A percentile compares a stretch with the other conserved stretches of the same genome.
Conservation (phyloP, 2,113 vertebrate species). For the Ibidorhyncha struthersii region DNA sequence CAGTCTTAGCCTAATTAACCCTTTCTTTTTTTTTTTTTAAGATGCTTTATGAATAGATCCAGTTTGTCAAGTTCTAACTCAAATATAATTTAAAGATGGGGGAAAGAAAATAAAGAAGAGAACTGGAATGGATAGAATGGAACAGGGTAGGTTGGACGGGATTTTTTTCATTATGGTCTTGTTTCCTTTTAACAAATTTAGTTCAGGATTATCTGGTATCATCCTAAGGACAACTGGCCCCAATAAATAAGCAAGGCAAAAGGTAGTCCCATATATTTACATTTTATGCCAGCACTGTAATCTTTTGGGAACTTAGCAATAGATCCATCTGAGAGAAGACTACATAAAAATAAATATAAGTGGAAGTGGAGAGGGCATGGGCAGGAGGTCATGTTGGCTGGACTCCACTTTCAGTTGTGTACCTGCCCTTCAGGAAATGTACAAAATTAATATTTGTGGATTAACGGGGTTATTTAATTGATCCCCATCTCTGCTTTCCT, state of each 20-base stretch:
- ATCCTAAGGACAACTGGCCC: not conserved
- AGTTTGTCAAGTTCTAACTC: not conserved
- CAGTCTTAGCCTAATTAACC: not conserved
- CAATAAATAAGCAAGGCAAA: not conserved
- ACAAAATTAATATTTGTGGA: not conserved
- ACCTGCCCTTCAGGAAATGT: not conserved
- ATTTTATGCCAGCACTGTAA: not conserved
- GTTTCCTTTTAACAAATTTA: not conserved
- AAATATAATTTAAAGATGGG: not conserved
- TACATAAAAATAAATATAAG: not conserved
- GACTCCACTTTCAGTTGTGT: not conserved
- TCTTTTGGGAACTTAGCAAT: not conserved
- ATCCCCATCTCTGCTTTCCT: not conserved
- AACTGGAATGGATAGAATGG: no score
- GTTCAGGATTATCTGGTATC: not conserved
- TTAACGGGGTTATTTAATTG: not conserved
- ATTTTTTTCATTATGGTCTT: not conserved
- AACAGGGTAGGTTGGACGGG: not conserved
- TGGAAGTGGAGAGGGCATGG: not conserved
- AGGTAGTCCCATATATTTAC: not conserved
- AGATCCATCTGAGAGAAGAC: not conserved
- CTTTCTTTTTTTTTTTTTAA: not conserved
- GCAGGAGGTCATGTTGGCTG: not conserved
- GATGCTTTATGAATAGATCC: not conserved
- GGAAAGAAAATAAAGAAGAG: not conserved